Conservation (phyloP, 1,140 invertebrate species). For the Tetragnatha versicolor region DNA sequence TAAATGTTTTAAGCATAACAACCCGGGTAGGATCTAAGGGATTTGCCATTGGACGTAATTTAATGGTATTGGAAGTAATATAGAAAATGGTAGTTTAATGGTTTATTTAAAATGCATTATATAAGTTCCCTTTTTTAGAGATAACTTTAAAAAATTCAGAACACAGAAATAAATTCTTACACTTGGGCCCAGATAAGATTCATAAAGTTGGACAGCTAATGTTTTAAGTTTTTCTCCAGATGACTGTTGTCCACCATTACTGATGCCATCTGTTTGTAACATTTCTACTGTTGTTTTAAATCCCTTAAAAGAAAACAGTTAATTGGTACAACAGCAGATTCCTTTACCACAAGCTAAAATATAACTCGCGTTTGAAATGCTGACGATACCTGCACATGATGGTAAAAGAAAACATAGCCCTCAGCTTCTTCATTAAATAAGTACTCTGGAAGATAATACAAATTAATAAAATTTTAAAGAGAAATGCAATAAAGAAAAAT, state of each 20-base stretch:
- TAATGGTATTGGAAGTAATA: no score
- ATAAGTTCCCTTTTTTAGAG: no score
- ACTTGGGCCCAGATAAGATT: constrained; percentile 33
- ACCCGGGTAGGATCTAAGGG: no score
- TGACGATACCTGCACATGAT: constrained; percentile 73
- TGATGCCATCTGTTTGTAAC: neutral
- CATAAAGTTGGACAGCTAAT: constrained; percentile 39
- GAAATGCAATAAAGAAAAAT: neutral
- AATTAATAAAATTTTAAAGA: neutral
- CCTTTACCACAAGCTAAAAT: no score
- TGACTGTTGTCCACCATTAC: neutral
- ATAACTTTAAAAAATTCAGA: no score
- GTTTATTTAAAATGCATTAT: no score
- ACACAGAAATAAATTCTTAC: constrained; percentile 16
- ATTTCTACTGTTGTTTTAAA: constrained; percentile 43
- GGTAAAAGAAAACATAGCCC: constrained; percentile 81
- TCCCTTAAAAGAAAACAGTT: constrained; percentile 17
- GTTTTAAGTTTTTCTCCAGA: constrained; percentile 30
- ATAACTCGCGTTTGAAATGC: no score
- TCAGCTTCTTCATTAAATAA: constrained; percentile 64
- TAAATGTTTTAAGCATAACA: no score
- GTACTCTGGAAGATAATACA: constrained; percentile 34
- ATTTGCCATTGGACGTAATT: no score
- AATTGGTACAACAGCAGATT: neutral
- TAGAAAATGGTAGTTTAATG: no score